These are phyloP conservation scores for Amphiura filiformis DNA, from an alignment of 35 echinoderm and acorn worm species.

Conservation along the genomic window DNA sequence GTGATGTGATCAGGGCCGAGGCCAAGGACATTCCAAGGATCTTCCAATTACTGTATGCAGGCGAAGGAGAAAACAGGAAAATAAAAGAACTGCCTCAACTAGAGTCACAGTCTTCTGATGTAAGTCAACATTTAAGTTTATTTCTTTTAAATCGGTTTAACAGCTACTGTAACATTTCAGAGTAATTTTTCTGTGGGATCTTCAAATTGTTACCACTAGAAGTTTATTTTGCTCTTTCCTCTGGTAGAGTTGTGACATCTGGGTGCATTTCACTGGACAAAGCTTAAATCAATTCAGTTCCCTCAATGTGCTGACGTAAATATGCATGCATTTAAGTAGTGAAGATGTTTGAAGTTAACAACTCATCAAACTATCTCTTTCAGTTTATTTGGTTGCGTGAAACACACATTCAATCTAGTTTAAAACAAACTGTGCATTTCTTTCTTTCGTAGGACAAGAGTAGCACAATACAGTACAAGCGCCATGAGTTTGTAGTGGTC, in stretches of 20 bases:
- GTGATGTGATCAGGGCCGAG: conserved; percentile 90
- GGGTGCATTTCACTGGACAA: too few species aligned
- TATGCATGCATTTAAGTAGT: too few species aligned
- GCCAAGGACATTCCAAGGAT: conserved; percentile 93
- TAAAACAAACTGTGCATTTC: too few species aligned
- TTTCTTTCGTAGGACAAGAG: conserved; percentile 34
- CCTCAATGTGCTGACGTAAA: too few species aligned
- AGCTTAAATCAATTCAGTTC: too few species aligned
- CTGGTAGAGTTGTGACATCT: too few species aligned
- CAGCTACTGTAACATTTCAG: background rate
- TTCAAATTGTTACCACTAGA: too few species aligned
- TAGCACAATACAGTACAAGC: conserved; percentile 72
- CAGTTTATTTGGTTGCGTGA: too few species aligned
- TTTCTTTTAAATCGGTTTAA: background rate
- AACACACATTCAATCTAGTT: too few species aligned
- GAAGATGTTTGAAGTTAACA: too few species aligned
- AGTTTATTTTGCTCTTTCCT: too few species aligned
- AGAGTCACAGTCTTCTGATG: background rate
- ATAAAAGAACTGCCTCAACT: conserved; percentile 13
- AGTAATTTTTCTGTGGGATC: background rate
- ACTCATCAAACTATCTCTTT: too few species aligned
- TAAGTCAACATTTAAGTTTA: background rate
- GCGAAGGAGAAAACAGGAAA: conserved; percentile 82
- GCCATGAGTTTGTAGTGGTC: conserved; percentile 76
- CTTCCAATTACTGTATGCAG: conserved; percentile 95